Base-by-base conservation (phyloP, 2,113 vertebrate genomes). In the Epinephelus fuscoguttatus region DNA sequence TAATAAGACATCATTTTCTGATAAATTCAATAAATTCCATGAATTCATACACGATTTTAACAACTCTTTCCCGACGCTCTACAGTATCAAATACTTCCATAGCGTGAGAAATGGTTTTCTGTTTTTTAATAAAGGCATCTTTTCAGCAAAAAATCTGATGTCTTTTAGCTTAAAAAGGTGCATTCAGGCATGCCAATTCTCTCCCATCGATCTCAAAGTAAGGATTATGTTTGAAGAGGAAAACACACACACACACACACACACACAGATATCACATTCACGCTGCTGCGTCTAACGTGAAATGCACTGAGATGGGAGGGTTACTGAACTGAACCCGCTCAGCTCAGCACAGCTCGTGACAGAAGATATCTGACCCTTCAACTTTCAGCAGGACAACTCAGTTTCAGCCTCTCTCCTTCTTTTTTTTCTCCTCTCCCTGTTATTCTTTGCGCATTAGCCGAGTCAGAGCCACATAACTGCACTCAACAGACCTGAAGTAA, bases 131-230 rank as follows among this genome's bases (percentile, higher is more conserved):
- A 93, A 94, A 94, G 94, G 87, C 93, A 91, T 94, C 91, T 91
- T 94, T 92, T 91, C 73, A 88, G 90, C 90, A 93, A 89, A 89
- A 88, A 85, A 87, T 85, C 82, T 71, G 81, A 93, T 77, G 81
- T 91, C 76, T 86, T 90, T 91, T 81, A 92, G 88, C 91, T 92
- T 93, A 92, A 92, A 93, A 95, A 94, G 94, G 93, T 94, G 94
- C 91, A 86, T 88, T 90, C 84, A 91, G 84, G 80, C 90, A 88
- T 86, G 92, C 91, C 92, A 90, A 90, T 80, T 84, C 74, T 89
- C 84, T 90, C 74, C 84, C 77, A 72, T 92, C 66, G 25, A 68
- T 84, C 79, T 84, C 88, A 84, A 81, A 88, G 84, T 76, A 75
- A 91, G 79, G 70, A 78, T 63, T 78, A 75, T 55, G 75, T 84